Base-by-base conservation (phyloP, 2,888 invertebrate genomes). In the Gymnocheta viridis region DNA sequence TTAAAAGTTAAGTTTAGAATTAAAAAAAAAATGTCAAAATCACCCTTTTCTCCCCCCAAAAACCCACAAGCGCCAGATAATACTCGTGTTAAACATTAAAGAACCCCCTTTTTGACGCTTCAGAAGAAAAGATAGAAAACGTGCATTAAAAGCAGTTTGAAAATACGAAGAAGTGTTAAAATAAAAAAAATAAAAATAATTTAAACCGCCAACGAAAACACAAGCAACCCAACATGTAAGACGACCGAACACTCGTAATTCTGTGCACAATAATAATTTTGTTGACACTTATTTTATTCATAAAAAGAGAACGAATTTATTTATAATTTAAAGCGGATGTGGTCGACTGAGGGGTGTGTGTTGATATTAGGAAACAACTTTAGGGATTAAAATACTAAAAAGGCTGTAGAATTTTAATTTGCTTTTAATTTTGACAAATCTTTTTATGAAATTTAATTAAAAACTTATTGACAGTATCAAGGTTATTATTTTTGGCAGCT, bases 1-100 rank as follows among this genome's bases (percentile, higher is more conserved):
- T 81, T 74, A 44, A 51, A 74, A 74, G 60, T 44, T 74, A 41
- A 80, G 56, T 73, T 54, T 70, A 47, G 54, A 78, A 54, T 67
- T 67, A 54, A 35, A 58, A 29, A n/a, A 41, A 17, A 54, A 64
- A 27, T n/a, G n/a, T n/a, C n/a, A 32, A 29, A n/a, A 47, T 47
- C 5, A 0, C 35, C 35, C 67, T 24, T 12, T 49, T 17, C 12
- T 14, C 14, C n/a, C 24, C 12, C 7, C 19, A 14, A n/a, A 56
- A 44, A n/a, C n/a, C 19, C 32, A 17, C n/a, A 14, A 60, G 22
- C 24, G 19, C 22, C 4, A n/a, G 5, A 38, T 7, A 49, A 10
- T 12, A 54, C 27, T 54, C 3, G 27, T 44, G 27, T 27, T 12
- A 27, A 56, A 14, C 19, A 56, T 9, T 38, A 41, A 27, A 56